Percentiles rank a stretch among this genome's conserved stretches.
Conservation (phyloP, 2,113 vertebrate species). For the Thinocorus orbignyianus region DNA sequence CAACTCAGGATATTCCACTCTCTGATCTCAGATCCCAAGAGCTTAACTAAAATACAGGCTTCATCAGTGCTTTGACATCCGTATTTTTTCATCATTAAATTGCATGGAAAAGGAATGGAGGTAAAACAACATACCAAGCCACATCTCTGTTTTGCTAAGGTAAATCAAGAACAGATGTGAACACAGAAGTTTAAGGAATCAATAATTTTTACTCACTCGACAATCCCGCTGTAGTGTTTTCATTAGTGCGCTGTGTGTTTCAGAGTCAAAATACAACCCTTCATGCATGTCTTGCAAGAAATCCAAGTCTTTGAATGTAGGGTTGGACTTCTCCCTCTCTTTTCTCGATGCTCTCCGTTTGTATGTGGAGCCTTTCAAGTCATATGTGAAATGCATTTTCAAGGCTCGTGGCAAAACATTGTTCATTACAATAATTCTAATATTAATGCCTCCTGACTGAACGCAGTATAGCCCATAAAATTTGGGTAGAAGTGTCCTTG, state of each 20-base stretch:
- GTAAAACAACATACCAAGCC: neutral
- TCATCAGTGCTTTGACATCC: neutral
- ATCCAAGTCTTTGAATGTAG: constrained; percentile 95
- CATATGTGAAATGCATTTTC: constrained; percentile 93
- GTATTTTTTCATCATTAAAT: neutral
- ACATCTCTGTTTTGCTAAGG: neutral
- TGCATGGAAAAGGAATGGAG: neutral
- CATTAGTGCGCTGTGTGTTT: constrained; percentile 92
- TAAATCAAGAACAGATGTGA: neutral
- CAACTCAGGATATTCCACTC: neutral
- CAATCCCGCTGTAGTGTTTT: constrained; percentile 96
- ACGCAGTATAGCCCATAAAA: constrained; percentile 96
- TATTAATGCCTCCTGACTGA: constrained; percentile 87
- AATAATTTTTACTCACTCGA: constrained; percentile 79
- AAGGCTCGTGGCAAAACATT: constrained; percentile 90
- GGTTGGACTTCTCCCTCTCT: constrained; percentile 85
- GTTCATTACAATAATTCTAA: constrained; percentile 96
- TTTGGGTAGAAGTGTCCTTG: constrained; percentile 92
- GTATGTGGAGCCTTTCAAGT: constrained; percentile 94
- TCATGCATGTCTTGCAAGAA: constrained; percentile 96
- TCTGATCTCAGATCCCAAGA: neutral
- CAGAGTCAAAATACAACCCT: constrained; percentile 91
- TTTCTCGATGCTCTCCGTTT: constrained; percentile 91
- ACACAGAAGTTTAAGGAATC: neutral
- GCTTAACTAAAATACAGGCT: neutral